Base-by-base conservation (phyloP, 2,888 invertebrate genomes). In the Quadroppia sp. region DNA sequence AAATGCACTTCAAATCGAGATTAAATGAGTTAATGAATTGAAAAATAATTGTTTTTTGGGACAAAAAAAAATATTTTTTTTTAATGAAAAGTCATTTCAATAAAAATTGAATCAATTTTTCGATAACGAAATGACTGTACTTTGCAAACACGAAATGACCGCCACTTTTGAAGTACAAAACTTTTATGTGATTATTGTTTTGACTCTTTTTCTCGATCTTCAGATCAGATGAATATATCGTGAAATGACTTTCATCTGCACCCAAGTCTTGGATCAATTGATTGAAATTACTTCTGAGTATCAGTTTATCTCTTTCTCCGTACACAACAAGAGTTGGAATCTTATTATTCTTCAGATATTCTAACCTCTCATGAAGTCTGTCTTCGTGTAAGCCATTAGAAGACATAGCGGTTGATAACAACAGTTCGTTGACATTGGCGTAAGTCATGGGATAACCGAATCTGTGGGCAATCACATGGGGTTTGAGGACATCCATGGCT, bases 81-180 rank as follows among this genome's bases (percentile, higher is more conserved):
- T 36, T 9, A 36, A 36, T 36, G 6, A 36, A 9, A 36, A 36
- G 9, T 36, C 36, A 36, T 7, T 36, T 36, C 9, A 9, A 36
- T 9, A 48, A n/a, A 9, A n/a, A n/a, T 53, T 53, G 11, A 3
- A 9, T 25, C 11, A 53, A 3, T 28, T 59, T 2, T 59, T 59
- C 30, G 30, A 30, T 45, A 11, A 42, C 70, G 1, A 36, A 17
- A 36, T 69, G 42, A 67, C 23, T 9, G 25, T 67, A 59, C 23
- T 73, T 73, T 2, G 28, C 69, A 50, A 20, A 56, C 23, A 70
- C 28, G 32, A 74, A 74, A 32, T 74, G 74, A 25, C 74, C 74
- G 56, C 74, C 74, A 32, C 23, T 70, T 36, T 28, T 30, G 20
- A 74, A 40, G 6, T 6, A n/a, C 17, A 67, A 36, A 13, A 67